These are phyloP conservation scores for Gorsachius goisagi DNA, from an alignment of 2,113 vertebrate genomes.

Conservation along the genomic window DNA sequence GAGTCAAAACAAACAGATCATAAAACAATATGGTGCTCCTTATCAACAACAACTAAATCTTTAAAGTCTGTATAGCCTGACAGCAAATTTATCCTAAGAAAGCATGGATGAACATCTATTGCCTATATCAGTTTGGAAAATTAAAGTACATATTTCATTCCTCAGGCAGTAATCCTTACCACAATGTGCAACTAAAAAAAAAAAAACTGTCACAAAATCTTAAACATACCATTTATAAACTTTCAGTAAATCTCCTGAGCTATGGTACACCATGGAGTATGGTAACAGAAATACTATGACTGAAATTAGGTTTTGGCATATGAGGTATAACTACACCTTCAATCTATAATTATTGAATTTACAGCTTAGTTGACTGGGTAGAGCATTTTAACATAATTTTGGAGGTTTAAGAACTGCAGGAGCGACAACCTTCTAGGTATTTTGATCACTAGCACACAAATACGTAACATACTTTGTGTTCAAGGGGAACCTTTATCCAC, in stretches of 20 bases:
- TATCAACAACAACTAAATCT: neutral
- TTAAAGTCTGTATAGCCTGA: neutral
- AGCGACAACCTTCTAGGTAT: constrained; percentile 61
- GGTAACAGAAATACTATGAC: constrained; percentile 40
- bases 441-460: constrained; percentile 70
- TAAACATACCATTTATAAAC: constrained; percentile 57
- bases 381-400: constrained; percentile 69
- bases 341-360: constrained; percentile 69
- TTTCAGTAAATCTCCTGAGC: constrained; percentile 59
- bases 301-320: constrained; percentile 63
- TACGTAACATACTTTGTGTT: constrained; percentile 73
- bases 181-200: constrained; percentile 57
- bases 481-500: constrained; percentile 73
- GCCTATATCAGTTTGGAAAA: neutral
- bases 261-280: constrained; percentile 2
- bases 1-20: neutral
- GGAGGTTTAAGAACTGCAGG: constrained; percentile 68
- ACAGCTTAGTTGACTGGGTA: constrained; percentile 68
- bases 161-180: constrained; percentile 40
- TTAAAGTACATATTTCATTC: constrained; percentile 44
- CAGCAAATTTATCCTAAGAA: neutral
- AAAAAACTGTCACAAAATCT: constrained; percentile 21
- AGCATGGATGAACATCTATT: neutral
- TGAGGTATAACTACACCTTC: constrained; percentile 54
- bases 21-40: neutral